Conservation (phyloP, 2,888 invertebrate species). For the Yponomeuta malinellus region DNA sequence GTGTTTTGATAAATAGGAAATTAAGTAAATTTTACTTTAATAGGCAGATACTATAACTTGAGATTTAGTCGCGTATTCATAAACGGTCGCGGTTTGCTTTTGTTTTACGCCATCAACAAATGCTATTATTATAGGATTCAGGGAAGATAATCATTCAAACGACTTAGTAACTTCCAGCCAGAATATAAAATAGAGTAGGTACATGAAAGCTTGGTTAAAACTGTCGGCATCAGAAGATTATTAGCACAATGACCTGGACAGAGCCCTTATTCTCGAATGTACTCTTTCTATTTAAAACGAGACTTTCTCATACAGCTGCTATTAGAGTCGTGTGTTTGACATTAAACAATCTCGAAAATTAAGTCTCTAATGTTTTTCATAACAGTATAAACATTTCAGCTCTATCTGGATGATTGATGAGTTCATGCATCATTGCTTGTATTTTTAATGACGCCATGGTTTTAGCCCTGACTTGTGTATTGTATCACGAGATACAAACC, state of each 20-base stretch:
- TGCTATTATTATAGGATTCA: too few species aligned
- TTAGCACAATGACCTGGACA: background rate
- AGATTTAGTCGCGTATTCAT: too few species aligned
- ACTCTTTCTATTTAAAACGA: background rate
- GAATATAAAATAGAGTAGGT: constrained; percentile 5
- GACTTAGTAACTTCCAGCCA: background rate
- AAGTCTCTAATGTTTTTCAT: background rate
- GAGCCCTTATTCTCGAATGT: background rate
- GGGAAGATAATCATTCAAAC: too few species aligned
- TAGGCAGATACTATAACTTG: too few species aligned
- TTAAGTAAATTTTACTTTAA: background rate
- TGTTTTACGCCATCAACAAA: too few species aligned
- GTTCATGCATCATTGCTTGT: constrained; percentile 6
- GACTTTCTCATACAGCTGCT: background rate
- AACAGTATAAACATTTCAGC: background rate
- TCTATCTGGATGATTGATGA: constrained; percentile 11
- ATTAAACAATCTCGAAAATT: background rate
- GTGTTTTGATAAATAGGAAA: too few species aligned
- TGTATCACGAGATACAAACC: background rate
- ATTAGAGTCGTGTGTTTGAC: background rate
- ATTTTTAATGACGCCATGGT: background rate
- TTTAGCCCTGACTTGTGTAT: background rate
- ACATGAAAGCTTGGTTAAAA: background rate
- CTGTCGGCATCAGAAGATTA: background rate
- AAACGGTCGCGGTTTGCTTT: too few species aligned